Conservation (phyloP, 1,140 invertebrate genomes). For the Philopotamus ludificatus region DNA sequence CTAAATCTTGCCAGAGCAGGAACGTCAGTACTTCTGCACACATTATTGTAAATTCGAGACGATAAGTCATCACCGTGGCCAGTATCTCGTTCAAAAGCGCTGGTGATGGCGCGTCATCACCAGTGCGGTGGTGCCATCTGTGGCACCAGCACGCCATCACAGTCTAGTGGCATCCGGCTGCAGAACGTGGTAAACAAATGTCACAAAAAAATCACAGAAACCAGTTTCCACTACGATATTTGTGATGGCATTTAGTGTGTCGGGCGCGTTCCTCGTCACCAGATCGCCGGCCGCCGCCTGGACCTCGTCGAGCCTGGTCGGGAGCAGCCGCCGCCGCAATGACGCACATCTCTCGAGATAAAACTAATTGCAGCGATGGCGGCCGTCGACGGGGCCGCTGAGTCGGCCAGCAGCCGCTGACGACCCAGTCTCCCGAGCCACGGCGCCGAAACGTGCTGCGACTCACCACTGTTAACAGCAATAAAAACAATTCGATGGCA, state of each 20-base stretch:
- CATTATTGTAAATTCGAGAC: too few relatives aligned
- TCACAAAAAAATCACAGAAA: neutral
- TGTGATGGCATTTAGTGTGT: neutral
- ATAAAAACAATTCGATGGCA: too few relatives aligned
- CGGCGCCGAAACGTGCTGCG: too few relatives aligned
- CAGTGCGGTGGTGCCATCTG: neutral
- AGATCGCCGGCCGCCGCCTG: neutral
- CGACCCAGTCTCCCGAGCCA: too few relatives aligned
- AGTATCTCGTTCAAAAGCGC: too few relatives aligned
- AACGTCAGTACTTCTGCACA: too few relatives aligned
- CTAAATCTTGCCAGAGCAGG: too few relatives aligned
- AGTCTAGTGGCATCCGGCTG: neutral
- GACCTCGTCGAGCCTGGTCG: neutral
- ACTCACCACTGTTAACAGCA: too few relatives aligned
- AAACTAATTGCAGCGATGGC: neutral
- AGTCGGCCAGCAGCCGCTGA: too few relatives aligned
- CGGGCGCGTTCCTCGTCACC: neutral
- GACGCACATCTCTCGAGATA: neutral
- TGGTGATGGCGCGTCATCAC: too few relatives aligned
- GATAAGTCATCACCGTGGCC: too few relatives aligned
- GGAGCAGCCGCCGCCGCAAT: neutral
- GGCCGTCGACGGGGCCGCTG: neutral
- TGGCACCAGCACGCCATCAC: neutral
- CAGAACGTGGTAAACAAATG: neutral
- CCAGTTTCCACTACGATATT: neutral